Conservation (phyloP, 1,140 invertebrate genomes). For the Lepidurus arcticus region DNA sequence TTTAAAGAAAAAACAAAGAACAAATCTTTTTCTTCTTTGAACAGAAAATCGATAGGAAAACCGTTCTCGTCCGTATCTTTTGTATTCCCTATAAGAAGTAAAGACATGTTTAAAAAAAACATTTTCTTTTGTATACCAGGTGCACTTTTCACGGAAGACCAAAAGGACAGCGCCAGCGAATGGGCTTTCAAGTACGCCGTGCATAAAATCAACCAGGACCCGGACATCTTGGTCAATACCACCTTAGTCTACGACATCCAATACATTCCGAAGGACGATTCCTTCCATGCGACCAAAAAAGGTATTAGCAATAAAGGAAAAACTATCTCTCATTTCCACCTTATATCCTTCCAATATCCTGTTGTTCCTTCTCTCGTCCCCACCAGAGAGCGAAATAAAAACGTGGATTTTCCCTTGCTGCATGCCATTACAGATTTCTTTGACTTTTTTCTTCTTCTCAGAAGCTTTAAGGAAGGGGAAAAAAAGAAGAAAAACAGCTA, state of each 20-base stretch:
- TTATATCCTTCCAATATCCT: background rate
- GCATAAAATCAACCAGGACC: slow-evolving; percentile 59
- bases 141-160: slow-evolving; percentile 59
- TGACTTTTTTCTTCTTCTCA: no score
- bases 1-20: no score
- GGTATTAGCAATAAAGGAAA: slow-evolving; percentile 43
- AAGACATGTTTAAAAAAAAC: background rate
- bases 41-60: no score
- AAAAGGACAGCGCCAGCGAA: slow-evolving; percentile 57
- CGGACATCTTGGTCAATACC: slow-evolving; percentile 56
- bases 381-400: no score
- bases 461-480: no score
- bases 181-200: slow-evolving; percentile 64
- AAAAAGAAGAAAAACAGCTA: background rate
- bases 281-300: slow-evolving; percentile 61
- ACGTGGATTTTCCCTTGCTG: no score
- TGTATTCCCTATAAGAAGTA: background rate
- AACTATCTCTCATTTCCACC: background rate
- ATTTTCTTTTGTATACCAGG: slow-evolving; percentile 44
- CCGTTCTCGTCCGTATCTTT: no score
- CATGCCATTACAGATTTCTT: no score
- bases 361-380: background rate
- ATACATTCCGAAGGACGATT: slow-evolving; percentile 59
- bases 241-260: slow-evolving; percentile 60
- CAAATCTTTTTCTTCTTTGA: no score